Evolutionary conservation across 2,888 invertebrate species (phyloP), one percentile per base, ranked within the genome.

Genomic region (Drosophila longiperda): DNA sequence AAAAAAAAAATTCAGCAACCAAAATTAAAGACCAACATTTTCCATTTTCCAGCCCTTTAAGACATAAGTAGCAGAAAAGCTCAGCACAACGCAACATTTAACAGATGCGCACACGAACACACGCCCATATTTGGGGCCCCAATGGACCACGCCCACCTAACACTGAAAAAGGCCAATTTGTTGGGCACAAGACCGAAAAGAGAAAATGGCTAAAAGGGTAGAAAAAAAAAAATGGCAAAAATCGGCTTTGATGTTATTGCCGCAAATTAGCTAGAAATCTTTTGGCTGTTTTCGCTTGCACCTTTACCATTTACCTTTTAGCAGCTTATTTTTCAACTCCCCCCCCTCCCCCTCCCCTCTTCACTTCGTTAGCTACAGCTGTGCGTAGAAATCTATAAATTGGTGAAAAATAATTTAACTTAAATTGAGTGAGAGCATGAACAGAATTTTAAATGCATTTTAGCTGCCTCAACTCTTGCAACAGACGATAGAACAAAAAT

Each of bases 231-330:
- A 71, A 73, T 66, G 67, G 57, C 45, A 64, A 78, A 45, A 78
- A 82, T 74, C 77, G 62, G 77, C 88, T 87, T 87, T 87, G 88
- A 88, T 87, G 88, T 88, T 87, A 87, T 88, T 88, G 87, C 87
- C 84, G 87, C 87, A 87, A 87, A 87, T 87, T 88, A 87, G 85
- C 87, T 83, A 88, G 82, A 87, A 88, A 88, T 85, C 88, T 82
- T 85, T 85, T 82, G 73, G 52, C 68, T 73, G 77, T 76, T 81
- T 83, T 83, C 70, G 66, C 61, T 54, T 68, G 65, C 73, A 66
- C 66, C 72, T 72, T 72, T 55, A 12, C 60, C 77, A 68, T 62
- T 45, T 72, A 78, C 82, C 82, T 80, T 82, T 82, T 61, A 52
- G 34, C 70, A 69, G 82, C 75, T 80, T 82, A 73, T 66, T 61